Evolutionary conservation across 1,140 invertebrate species (phyloP).

Genomic region (Prorops nasuta): DNA sequence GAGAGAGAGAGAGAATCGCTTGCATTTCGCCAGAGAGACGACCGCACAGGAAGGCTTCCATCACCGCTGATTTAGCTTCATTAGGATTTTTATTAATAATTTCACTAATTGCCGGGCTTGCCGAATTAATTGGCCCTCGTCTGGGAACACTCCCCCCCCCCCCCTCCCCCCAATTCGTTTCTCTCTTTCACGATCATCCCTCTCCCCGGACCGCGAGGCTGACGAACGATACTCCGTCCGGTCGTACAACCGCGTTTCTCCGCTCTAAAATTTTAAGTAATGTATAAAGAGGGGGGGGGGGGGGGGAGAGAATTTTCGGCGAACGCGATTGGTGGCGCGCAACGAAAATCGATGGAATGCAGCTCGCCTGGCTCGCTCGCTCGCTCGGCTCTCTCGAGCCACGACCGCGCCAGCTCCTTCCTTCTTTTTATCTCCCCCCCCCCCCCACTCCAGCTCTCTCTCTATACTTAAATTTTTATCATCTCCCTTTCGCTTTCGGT

Average conservation of each 20-base stretch:
- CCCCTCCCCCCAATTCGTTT: neutral
- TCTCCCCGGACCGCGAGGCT: no score
- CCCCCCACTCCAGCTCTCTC: neutral
- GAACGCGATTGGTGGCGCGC: no score
- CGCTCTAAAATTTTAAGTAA: no score
- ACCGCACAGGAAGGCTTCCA: slow-evolving; percentile 52
- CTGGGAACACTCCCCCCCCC: slow-evolving; percentile 25
- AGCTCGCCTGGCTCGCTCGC: slow-evolving; percentile 30
- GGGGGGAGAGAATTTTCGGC: no score
- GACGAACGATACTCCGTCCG: no score
- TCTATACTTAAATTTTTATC: no score
- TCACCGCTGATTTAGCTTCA: slow-evolving; percentile 51
- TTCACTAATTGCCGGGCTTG: slow-evolving; percentile 48
- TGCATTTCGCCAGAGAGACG: slow-evolving; percentile 7
- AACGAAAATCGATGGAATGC: slow-evolving; percentile 42
- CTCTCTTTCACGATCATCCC: neutral
- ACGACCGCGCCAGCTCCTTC: neutral
- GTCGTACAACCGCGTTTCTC: no score
- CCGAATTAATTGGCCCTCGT: slow-evolving; percentile 40
- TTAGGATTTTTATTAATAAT: slow-evolving; percentile 51
- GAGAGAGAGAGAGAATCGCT: neutral
- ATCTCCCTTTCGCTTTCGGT: neutral
- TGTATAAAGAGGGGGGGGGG: no score
- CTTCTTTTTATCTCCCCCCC: neutral
- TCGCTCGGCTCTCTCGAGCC: neutral